Evolutionary conservation across 2,113 vertebrate genomes (phyloP).

Genomic region (Lagopus leucura): DNA sequence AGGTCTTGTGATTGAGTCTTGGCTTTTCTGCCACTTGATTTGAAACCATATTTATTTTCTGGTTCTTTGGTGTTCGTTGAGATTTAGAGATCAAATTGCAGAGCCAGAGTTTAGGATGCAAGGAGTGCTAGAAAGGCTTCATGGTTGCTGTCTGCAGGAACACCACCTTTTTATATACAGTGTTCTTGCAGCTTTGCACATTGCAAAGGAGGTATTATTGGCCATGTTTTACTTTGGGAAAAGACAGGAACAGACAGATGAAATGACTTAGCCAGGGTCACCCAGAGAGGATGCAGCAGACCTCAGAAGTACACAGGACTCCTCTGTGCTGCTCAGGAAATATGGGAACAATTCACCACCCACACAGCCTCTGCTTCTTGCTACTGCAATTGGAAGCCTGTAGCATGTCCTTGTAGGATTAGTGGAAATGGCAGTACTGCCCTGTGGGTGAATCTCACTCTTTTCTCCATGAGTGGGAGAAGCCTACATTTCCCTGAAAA

Average conservation of each 20-base stretch:
- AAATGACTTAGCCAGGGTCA: neutral
- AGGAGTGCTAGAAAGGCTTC: neutral
- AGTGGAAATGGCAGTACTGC: neutral
- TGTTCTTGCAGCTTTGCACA: neutral
- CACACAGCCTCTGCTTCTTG: neutral
- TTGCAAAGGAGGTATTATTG: neutral
- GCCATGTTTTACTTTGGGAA: neutral
- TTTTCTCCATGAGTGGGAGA: neutral
- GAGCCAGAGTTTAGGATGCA: neutral
- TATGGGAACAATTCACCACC: neutral
- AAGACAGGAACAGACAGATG: neutral
- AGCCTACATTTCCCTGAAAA: neutral
- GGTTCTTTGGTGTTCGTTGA: neutral
- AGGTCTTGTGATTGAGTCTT: slow-evolving; percentile 7
- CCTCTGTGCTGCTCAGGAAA: neutral
- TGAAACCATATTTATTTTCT: neutral
- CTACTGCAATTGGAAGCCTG: neutral
- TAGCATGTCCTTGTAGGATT: neutral
- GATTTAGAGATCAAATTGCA: neutral
- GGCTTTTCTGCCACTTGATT: neutral
- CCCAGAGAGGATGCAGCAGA: neutral
- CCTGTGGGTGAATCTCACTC: neutral
- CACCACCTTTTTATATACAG: neutral
- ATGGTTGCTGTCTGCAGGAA: neutral
- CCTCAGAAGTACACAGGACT: neutral